Conservation (phyloP, 64 coral and sea anemone species). For the Anthopleura sola region DNA sequence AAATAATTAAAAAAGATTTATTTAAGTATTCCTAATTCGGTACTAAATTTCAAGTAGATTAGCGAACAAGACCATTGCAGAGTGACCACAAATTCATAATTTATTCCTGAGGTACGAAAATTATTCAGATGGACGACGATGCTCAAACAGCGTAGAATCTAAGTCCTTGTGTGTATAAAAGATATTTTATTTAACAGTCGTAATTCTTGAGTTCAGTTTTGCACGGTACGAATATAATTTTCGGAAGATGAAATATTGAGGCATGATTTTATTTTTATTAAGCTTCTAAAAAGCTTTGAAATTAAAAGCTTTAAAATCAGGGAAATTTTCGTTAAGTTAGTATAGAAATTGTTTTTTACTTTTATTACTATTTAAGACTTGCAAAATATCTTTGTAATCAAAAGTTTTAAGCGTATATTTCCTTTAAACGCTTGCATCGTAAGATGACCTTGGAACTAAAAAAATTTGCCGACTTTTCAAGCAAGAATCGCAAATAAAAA, state of each 20-base stretch:
- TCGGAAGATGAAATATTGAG: too few relatives aligned
- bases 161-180: background rate
- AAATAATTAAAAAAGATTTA: background rate
- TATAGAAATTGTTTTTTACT: too few relatives aligned
- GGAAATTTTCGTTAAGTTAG: too few relatives aligned
- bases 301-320: too few relatives aligned
- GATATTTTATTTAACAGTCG: background rate
- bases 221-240: background rate
- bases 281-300: too few relatives aligned
- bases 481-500: background rate
- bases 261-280: too few relatives aligned
- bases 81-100: background rate
- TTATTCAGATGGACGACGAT: background rate
- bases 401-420: too few relatives aligned
- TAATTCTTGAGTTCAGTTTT: background rate
- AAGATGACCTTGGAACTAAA: too few relatives aligned
- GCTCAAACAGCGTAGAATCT: background rate
- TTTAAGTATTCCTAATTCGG: background rate
- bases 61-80: conserved; percentile 6
- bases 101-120: background rate
- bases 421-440: too few relatives aligned
- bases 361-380: too few relatives aligned
- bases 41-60: conserved; percentile 1
- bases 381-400: too few relatives aligned
- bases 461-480: background rate